Conservation (phyloP, 2,888 invertebrate species). For the Alcis repandata region DNA sequence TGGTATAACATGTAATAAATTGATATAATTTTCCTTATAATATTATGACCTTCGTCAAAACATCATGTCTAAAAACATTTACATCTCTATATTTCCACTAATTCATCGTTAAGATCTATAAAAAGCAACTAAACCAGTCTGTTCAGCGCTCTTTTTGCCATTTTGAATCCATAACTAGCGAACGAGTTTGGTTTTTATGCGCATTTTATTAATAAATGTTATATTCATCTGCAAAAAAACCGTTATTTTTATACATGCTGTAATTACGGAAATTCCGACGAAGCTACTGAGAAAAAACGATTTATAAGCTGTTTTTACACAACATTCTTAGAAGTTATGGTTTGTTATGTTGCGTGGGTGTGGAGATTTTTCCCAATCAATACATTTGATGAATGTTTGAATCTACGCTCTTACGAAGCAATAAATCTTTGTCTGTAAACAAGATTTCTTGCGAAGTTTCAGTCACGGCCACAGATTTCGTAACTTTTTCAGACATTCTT, state of each 20-base stretch:
- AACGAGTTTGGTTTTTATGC: slow-evolving; percentile 24
- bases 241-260: slow-evolving; percentile 24
- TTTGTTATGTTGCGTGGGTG: slow-evolving; percentile 40
- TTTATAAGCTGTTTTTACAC: slow-evolving; percentile 39
- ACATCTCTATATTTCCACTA: background rate
- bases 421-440: slow-evolving; percentile 28
- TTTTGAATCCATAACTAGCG: slow-evolving; percentile 13
- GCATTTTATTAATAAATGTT: slow-evolving; percentile 19
- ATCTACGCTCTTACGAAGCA: slow-evolving; percentile 20
- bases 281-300: slow-evolving; percentile 40
- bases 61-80: slow-evolving; percentile 3
- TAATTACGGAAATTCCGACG: slow-evolving; percentile 40
- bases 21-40: background rate
- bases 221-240: slow-evolving; percentile 17
- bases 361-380: slow-evolving; percentile 41
- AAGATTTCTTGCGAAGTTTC: slow-evolving; percentile 21
- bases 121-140: slow-evolving; percentile 23
- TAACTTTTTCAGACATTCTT: background rate
- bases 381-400: slow-evolving; percentile 40
- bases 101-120: slow-evolving; percentile 18
- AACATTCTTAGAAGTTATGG: slow-evolving; percentile 40
- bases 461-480: slow-evolving; percentile 12
- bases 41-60: background rate
- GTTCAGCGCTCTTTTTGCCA: slow-evolving; percentile 27
- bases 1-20: background rate